These are phyloP conservation scores for Bradypodion pumilum DNA, from an alignment of 2,797 vertebrate genomes.

Conservation along the genomic window DNA sequence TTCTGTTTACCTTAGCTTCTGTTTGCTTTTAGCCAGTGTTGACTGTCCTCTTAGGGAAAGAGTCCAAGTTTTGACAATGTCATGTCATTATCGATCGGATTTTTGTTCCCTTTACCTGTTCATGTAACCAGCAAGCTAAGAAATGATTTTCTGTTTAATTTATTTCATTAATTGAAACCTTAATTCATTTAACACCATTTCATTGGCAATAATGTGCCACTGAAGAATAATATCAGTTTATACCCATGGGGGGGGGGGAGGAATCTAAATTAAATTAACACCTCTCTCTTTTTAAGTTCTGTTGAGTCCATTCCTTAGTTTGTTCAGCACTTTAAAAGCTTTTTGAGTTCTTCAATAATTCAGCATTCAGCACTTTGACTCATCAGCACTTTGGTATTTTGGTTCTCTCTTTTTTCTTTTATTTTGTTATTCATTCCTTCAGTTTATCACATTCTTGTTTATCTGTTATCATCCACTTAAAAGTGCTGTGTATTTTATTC, in stretches of 20 bases:
- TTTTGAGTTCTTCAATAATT: constrained; percentile 3
- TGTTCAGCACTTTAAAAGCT: background rate
- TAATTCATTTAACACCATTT: too few relatives aligned
- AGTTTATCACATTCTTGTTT: constrained; percentile 3
- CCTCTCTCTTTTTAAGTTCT: background rate
- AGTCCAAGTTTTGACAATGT: too few relatives aligned
- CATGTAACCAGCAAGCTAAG: too few relatives aligned
- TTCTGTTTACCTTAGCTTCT: too few relatives aligned
- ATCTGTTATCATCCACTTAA: constrained; percentile 5
- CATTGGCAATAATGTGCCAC: background rate
- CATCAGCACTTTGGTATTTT: background rate
- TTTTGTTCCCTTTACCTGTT: too few relatives aligned
- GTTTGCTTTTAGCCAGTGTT: too few relatives aligned
- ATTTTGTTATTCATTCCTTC: constrained; percentile 7
- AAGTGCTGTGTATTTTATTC: constrained; percentile 11
- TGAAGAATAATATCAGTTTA: background rate
- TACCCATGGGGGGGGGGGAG: too few relatives aligned
- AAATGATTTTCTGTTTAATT: too few relatives aligned
- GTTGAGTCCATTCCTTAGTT: constrained; percentile 6
- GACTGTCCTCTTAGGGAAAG: too few relatives aligned
- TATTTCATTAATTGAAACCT: too few relatives aligned
- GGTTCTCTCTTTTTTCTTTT: constrained; percentile 14
- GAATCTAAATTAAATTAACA: background rate
- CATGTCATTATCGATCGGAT: too few relatives aligned
- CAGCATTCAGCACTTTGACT: background rate